These are phyloP conservation scores for Drosophila pegasa DNA, from an alignment of 2,888 invertebrate genomes.

Conservation along the genomic window DNA sequence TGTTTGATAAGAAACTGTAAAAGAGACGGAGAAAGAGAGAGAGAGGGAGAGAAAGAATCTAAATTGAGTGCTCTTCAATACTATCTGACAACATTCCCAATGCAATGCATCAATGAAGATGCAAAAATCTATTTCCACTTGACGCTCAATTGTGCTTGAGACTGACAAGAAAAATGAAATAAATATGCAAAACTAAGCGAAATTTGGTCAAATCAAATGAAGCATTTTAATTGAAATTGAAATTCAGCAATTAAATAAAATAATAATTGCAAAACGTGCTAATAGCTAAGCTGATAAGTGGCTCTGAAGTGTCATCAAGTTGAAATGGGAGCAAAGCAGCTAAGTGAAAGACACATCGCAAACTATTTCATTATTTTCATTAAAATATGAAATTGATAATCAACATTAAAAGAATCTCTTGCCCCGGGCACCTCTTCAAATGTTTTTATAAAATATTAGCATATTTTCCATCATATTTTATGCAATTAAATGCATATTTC, in stretches of 20 bases:
- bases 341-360: conserved; percentile 30
- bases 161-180: not conserved
- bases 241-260: conserved; percentile 4
- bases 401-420: not conserved
- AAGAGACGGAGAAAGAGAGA: not conserved
- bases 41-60: not conserved
- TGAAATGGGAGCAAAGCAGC: conserved; percentile 16
- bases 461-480: not conserved
- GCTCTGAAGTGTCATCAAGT: not conserved
- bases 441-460: not conserved
- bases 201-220: not conserved
- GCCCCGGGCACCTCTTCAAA: not conserved
- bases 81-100: not conserved
- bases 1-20: conserved; percentile 40
- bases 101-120: conserved; percentile 12
- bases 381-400: not conserved
- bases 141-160: not conserved
- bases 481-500: not conserved
- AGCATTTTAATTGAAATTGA: conserved; percentile 7
- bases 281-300: conserved; percentile 38
- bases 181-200: conserved; percentile 12
- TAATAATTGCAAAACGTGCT: conserved; percentile 37
- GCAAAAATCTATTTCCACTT: conserved; percentile 14
- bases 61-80: conserved; percentile 14
- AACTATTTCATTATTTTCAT: conserved; percentile 1